Percentiles rank a stretch among this genome's conserved stretches.
Evolutionary conservation across 2,113 vertebrate genomes (phyloP).

Genomic region (Leptodactylus fuscus): DNA sequence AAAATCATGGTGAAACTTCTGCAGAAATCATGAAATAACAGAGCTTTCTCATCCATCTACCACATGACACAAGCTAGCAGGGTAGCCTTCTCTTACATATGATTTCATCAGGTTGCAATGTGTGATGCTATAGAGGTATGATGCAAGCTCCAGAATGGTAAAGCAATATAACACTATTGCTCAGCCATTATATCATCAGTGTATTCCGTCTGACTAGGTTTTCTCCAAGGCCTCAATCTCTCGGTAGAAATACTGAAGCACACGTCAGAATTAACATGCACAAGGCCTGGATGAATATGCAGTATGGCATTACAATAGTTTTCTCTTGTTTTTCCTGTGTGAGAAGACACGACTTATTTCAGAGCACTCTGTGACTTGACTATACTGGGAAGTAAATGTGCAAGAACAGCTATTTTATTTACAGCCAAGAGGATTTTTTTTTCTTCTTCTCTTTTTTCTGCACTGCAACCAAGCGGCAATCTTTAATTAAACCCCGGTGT

Average conservation of each 20-base stretch:
- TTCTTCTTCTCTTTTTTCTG: constrained; percentile 2
- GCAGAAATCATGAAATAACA: neutral
- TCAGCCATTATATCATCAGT: constrained; percentile 5
- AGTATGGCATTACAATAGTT: neutral
- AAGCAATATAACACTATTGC: constrained; percentile 10
- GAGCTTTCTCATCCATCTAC: no score
- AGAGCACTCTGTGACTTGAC: neutral
- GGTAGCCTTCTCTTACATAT: neutral
- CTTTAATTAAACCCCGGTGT: constrained; percentile 49
- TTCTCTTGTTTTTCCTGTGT: neutral
- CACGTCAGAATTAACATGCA: neutral
- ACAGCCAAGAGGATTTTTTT: constrained; percentile 8
- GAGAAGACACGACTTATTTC: constrained; percentile 19
- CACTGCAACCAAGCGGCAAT: neutral
- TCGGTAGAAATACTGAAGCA: neutral
- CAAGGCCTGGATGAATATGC: neutral
- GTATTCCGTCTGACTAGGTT: neutral
- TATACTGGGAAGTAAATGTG: constrained; percentile 25
- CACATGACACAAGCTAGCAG: neutral
- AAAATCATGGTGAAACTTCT: neutral
- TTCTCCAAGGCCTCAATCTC: constrained; percentile 27
- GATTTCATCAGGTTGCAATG: constrained; percentile 41
- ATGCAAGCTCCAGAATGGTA: constrained; percentile 33
- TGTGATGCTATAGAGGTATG: no score
- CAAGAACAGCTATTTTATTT: constrained; percentile 30